Evolutionary conservation across 2,113 vertebrate species (phyloP), one percentile per base, ranked within the genome.

Genomic region (Actinemys pallida): DNA sequence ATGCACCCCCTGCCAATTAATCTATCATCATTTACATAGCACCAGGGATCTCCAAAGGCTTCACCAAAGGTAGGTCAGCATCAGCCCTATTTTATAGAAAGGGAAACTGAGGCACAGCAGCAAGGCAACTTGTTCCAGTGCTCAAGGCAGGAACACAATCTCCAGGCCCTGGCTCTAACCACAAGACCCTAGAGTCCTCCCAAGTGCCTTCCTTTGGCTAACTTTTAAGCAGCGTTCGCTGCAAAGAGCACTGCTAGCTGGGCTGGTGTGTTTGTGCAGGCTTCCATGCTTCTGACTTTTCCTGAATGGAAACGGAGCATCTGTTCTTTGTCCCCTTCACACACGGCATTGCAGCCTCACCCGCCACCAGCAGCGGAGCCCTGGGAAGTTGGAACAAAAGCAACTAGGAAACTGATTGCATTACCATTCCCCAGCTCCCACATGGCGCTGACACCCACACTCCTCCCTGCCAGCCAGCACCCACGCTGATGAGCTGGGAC

Each of bases 361-460:
- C 27, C n/a, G 31, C 81, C 17, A 11, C n/a, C 54, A 54, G 57
- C 54, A 57, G 39, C 14, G 35, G 83, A 4, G 79, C 81, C 62
- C 86, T 5, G 5, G 76, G 86, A 25, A 12, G 57, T 2, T 12
- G 79, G 89, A 42, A 12, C 50, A 89, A 88, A 90, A 5, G 91
- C 50, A 82, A 9, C 22, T 53, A 91, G 16, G 10, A 87, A 83
- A 81, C 4, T 16, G 35, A 52, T 85, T 69, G 24, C 90, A 88
- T 69, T 83, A 54, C 87, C 90, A 92, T 88, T 83, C 95, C 95
- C 87, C 0, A 45, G 29, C n/a, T 92, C 90, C 93, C 94, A 52
- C 78, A 2, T 2, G 3, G 90, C 39, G 27, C 90, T 4, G 25
- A 69, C 90, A 86, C 94, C 94, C 57, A 59, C 42, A 1, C 82